Evolutionary conservation across 2,797 vertebrate genomes (phyloP).

Genomic region (Micropoecilia bifurca): DNA sequence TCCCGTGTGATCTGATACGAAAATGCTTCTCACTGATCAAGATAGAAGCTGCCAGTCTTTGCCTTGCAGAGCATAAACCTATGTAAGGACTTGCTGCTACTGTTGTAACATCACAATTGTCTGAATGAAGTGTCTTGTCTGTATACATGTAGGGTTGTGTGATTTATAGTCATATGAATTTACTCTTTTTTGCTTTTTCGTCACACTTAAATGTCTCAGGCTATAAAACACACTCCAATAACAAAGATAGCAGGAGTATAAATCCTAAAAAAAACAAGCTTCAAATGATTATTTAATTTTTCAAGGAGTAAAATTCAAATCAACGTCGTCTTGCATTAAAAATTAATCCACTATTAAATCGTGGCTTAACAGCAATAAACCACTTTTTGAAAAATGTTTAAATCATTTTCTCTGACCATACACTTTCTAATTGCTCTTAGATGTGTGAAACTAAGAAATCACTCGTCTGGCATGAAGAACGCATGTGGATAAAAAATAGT

Average conservation of each 20-base stretch:
- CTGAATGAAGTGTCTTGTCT: neutral
- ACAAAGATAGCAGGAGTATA: neutral
- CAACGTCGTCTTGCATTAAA: neutral
- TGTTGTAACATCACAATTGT: neutral
- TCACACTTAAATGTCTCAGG: neutral
- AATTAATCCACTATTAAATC: neutral
- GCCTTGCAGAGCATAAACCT: slow-evolving; percentile 8
- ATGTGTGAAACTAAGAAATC: neutral
- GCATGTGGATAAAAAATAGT: neutral
- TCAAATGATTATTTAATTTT: neutral
- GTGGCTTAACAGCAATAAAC: neutral
- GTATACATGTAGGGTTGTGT: neutral
- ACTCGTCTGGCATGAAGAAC: neutral
- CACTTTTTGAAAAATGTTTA: neutral
- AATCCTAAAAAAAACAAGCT: neutral
- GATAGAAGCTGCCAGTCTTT: slow-evolving; percentile 8
- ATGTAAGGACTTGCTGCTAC: slow-evolving; percentile 8
- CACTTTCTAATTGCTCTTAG: neutral
- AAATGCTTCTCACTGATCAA: slow-evolving; percentile 40
- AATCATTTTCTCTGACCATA: neutral
- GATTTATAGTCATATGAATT: neutral
- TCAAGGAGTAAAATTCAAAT: neutral
- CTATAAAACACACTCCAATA: neutral
- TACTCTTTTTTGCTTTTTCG: neutral
- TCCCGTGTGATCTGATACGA: slow-evolving; percentile 71